Evolutionary conservation across 2,797 vertebrate genomes (phyloP).

Genomic region (Novumbra hubbsi): DNA sequence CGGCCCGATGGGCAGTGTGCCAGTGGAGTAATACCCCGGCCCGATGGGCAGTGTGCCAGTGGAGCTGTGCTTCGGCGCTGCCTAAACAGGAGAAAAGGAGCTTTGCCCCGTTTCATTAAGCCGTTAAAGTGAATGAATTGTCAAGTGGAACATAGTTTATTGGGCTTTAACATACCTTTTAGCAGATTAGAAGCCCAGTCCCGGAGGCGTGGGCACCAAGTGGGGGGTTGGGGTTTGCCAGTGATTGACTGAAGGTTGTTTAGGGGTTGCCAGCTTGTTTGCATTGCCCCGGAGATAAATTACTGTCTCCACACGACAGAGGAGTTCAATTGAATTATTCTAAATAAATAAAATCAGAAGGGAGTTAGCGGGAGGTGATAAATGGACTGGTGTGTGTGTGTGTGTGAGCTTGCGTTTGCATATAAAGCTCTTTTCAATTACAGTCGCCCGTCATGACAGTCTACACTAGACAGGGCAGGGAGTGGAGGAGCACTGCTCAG

Average conservation of each 20-base stretch:
- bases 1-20: not conserved
- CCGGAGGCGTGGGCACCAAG: not conserved
- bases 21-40: not conserved
- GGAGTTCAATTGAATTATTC: slow-evolving; percentile 13
- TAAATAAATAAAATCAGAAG: slow-evolving; percentile 8
- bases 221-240: not conserved
- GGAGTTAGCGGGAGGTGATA: not conserved
- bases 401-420: not conserved
- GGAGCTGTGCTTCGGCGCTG: not conserved
- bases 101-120: slow-evolving; percentile 15
- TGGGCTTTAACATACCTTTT: slow-evolving; percentile 19
- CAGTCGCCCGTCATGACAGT: not conserved
- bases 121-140: slow-evolving; percentile 16
- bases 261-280: slow-evolving; percentile 19
- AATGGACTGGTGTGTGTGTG: not conserved
- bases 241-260: slow-evolving; percentile 25
- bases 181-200: slow-evolving; percentile 10
- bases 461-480: not conserved
- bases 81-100: slow-evolving; percentile 14
- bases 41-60: not conserved
- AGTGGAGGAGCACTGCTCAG: not conserved
- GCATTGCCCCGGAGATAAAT: slow-evolving; percentile 5
- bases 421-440: slow-evolving; percentile 3
- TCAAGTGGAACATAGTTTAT: slow-evolving; percentile 15
- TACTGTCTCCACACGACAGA: not conserved